A percentile compares a stretch with the other conserved stretches of the same genome.
Conservation (phyloP, 1,140 invertebrate species). For the Frieseomelitta varia region DNA sequence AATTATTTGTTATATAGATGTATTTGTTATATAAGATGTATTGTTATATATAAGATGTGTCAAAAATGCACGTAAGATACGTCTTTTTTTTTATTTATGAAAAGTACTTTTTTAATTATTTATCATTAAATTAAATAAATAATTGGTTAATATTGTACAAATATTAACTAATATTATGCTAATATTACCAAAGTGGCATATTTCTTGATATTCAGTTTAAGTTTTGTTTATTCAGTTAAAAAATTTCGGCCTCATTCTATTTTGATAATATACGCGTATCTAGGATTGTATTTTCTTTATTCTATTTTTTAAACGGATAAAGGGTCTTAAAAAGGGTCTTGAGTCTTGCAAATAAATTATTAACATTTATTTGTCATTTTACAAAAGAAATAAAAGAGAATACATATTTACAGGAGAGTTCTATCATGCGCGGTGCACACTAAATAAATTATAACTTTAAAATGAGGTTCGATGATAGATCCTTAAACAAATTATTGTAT, state of each 20-base stretch:
- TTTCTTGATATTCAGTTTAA: neutral
- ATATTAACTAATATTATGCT: neutral
- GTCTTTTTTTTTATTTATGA: neutral
- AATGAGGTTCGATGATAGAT: slow-evolving; percentile 29
- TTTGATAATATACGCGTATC: neutral
- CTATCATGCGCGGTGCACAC: slow-evolving; percentile 1
- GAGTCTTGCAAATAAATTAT: neutral
- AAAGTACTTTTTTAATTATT: neutral
- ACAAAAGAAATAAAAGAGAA: slow-evolving; percentile 46
- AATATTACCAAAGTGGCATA: neutral
- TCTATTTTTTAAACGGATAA: neutral
- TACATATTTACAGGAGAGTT: slow-evolving; percentile 61
- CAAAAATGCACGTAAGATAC: neutral
- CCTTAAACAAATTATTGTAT: slow-evolving; percentile 25
- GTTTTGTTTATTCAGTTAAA: neutral
- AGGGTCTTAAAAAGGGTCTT: neutral
- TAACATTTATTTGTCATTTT: slow-evolving; percentile 54
- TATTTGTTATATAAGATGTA: no score
- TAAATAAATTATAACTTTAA: slow-evolving; percentile 47
- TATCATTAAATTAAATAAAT: neutral
- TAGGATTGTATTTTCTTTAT: neutral
- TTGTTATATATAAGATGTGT: neutral
- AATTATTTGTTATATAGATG: no score
- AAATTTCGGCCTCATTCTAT: neutral
- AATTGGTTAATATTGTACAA: neutral